These are phyloP conservation scores for Notodonta dromedarius DNA, from an alignment of 2,888 invertebrate species.

Conservation along the genomic window DNA sequence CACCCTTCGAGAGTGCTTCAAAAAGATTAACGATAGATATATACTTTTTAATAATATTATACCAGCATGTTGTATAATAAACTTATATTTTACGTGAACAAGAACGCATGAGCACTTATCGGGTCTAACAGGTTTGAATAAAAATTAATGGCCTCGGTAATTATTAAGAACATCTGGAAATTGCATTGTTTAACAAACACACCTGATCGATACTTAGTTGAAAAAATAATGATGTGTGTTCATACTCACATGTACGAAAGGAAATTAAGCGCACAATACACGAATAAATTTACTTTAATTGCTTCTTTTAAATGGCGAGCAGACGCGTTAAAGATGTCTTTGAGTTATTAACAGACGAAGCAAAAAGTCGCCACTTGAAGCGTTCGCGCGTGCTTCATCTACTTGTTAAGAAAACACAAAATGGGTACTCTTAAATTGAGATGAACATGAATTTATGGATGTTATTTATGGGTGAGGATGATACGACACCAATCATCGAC, in stretches of 20 bases:
- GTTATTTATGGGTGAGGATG: not conserved
- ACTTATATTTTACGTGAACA: not conserved
- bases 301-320: conserved; percentile 42
- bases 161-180: conserved; percentile 37
- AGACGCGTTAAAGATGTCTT: conserved; percentile 39
- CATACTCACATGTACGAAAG: conserved; percentile 29
- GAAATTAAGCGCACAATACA: conserved; percentile 40
- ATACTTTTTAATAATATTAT: not conserved
- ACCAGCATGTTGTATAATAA: not conserved
- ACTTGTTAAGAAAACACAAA: conserved; percentile 40
- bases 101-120: not conserved
- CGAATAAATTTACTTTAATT: conserved; percentile 43
- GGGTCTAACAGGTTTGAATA: conserved; percentile 24
- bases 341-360: conserved; percentile 37
- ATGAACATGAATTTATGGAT: not conserved
- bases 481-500: too few relatives aligned
- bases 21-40: not conserved
- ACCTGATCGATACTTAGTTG: conserved; percentile 27
- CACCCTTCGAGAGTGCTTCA: conserved; percentile 10
- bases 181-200: conserved; percentile 20
- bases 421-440: conserved; percentile 1
- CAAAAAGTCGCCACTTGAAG: conserved; percentile 34
- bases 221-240: conserved; percentile 34
- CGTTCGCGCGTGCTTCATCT: conserved; percentile 41
- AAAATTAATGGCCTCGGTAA: conserved; percentile 29